phyloP scores from a whole-genome alignment of 2,113 vertebrate species.

The Trichomycterus rosablanca region DNA sequence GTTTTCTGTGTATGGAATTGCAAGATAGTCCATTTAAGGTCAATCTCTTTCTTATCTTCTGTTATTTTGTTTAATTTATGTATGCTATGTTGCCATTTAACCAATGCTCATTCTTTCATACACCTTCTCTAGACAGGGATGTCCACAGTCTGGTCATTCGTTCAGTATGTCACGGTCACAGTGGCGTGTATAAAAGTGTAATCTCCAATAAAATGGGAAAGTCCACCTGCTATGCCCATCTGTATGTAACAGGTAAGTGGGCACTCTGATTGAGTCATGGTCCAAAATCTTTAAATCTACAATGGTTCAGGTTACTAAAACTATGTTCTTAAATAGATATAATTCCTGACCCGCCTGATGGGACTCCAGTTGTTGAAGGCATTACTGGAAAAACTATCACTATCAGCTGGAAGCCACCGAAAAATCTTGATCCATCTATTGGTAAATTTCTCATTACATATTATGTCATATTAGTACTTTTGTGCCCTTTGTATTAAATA shows the following conservation, averaged over 20 bases:
- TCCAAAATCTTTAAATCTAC: too few species aligned
- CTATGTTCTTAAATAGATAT: constrained; percentile 79
- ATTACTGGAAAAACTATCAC: constrained; percentile 86
- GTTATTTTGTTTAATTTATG: too few species aligned
- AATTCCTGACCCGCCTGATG: constrained; percentile 89
- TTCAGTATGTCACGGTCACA: constrained; percentile 79
- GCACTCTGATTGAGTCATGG: too few species aligned
- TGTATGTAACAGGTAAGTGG: constrained; percentile 89
- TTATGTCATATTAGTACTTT: too few species aligned
- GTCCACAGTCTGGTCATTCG: constrained; percentile 88
- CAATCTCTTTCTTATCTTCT: too few species aligned
- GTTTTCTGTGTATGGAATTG: too few species aligned
- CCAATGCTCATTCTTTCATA: constrained; percentile 5
- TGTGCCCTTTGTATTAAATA: too few species aligned
- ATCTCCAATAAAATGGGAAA: constrained; percentile 98
- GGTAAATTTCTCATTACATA: constrained; percentile 65
- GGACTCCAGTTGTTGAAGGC: constrained; percentile 74
- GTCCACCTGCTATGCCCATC: constrained; percentile 92
- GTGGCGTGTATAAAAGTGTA: constrained; percentile 94
- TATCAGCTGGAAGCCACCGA: constrained; percentile 86
- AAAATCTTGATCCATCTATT: constrained; percentile 85
- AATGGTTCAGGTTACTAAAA: too few species aligned
- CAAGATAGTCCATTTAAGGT: too few species aligned
- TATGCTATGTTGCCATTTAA: background rate
- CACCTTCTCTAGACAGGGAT: constrained; percentile 80